Base-by-base conservation (phyloP, 2,888 invertebrate genomes). In the Oligia fasciuncula region DNA sequence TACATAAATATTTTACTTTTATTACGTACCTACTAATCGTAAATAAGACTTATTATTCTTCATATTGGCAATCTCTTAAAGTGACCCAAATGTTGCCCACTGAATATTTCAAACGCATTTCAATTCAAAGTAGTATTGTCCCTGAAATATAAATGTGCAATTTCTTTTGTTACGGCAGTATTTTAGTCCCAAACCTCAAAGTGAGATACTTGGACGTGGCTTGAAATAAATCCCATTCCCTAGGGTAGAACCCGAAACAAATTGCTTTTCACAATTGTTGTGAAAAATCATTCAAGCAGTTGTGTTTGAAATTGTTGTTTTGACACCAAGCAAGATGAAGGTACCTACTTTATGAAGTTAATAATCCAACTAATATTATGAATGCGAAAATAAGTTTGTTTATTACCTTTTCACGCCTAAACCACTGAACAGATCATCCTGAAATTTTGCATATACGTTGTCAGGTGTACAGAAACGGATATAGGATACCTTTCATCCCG, bases 81-180 rank as follows among this genome's bases (percentile, higher is more conserved):
- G n/a, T 74, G 5, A 67, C 63, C 19, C 29, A 29, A 68, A 65
- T 60, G 29, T 46, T 60, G 17, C 73, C n/a, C 70, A 54, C 54
- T 60, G 35, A 70, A 72, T 73, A 63, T 54, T 62, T 65, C 29
- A 71, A 63, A 46, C 11, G 17, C 46, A 46, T 63, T 86, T 75
- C 54, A 71, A 65, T 66, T 79, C 43, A 40, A 73, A 40, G n/a
- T 23, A 72, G 75, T 73, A 62, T 75, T 40, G 4, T 51, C 19
- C 1, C n/a, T 86, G 80, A 80, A 85, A 87, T 74, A 87, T 84
- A 76, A 72, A 85, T 84, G 71, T 29, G 73, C 71, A 74, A 84
- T 87, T 83, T 63, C 70, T 87, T 73, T 71, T 76, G 67, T 68
- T 70, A 3, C 1, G 29, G n/a, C n/a, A 17, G 5, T 63, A 62